A percentile compares a stretch with the other conserved stretches of the same genome.
Evolutionary conservation across 2,797 vertebrate species (phyloP).

Genomic region (Tragelaphus eurycerus): DNA sequence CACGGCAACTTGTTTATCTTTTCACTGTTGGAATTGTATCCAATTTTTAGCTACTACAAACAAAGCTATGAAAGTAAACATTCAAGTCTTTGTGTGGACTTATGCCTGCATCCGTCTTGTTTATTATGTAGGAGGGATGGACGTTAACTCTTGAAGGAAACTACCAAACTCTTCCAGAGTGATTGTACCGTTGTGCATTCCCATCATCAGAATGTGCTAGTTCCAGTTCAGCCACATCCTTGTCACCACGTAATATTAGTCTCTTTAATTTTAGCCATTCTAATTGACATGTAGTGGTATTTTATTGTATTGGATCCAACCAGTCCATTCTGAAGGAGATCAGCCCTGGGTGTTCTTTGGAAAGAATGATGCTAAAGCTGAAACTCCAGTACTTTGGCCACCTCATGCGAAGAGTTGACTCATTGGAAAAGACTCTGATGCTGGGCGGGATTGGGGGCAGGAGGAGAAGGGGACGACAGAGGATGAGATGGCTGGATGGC

Average conservation of each 20-base stretch:
- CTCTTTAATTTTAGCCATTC: neutral
- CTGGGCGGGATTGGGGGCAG: too few species aligned
- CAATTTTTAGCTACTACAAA: neutral
- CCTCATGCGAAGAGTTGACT: too few species aligned
- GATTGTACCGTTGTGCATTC: neutral
- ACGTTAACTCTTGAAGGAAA: neutral
- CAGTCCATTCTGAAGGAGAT: too few species aligned
- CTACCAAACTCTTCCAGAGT: neutral
- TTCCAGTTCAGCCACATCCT: neutral
- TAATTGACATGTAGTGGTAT: neutral
- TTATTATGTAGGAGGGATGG: neutral
- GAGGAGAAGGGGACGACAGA: too few species aligned
- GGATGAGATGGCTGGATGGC: too few species aligned
- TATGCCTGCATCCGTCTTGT: neutral
- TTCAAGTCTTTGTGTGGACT: neutral
- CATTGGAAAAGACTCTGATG: too few species aligned
- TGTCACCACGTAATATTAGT: neutral
- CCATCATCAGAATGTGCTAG: neutral
- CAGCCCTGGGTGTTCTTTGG: too few species aligned
- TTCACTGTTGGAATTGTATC: neutral
- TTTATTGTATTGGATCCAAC: neutral
- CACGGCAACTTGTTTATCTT: neutral
- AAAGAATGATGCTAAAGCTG: too few species aligned
- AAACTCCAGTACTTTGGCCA: too few species aligned
- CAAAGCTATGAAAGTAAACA: neutral